Percentiles rank a stretch among this genome's conserved stretches.
These are phyloP conservation scores for Pipistrellus nathusii DNA, from an alignment of 2,797 vertebrate genomes.

Conservation along the genomic window DNA sequence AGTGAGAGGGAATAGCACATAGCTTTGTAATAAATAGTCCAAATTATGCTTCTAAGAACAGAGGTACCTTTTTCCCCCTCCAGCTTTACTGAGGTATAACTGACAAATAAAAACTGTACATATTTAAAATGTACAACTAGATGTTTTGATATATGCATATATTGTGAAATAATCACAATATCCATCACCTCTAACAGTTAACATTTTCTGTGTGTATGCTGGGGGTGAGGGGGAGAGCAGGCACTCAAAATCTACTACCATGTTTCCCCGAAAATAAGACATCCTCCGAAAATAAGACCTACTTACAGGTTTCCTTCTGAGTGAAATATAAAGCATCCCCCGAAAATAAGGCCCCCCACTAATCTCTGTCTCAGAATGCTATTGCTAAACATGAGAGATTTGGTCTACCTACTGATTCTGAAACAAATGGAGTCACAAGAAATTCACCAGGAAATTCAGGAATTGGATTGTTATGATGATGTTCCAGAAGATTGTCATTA, in stretches of 20 bases:
- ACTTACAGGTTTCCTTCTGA: too few species aligned
- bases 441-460: too few species aligned
- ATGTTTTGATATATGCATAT: not conserved
- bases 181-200: not conserved
- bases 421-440: too few species aligned
- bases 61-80: slow-evolving; percentile 81
- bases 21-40: slow-evolving; percentile 87
- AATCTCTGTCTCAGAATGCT: too few species aligned
- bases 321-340: too few species aligned
- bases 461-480: too few species aligned
- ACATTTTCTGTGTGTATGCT: not conserved
- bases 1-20: slow-evolving; percentile 83
- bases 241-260: not conserved
- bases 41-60: slow-evolving; percentile 88
- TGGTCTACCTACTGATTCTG: too few species aligned
- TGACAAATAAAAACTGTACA: not conserved
- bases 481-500: too few species aligned
- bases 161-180: not conserved
- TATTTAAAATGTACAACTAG: not conserved
- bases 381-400: too few species aligned
- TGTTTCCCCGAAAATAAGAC: too few species aligned
- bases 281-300: too few species aligned
- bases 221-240: not conserved
- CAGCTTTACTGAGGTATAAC: not conserved
- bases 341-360: too few species aligned